Evolutionary conservation across 2,888 invertebrate genomes (phyloP).

Genomic region (Stomorhina lunata): DNA sequence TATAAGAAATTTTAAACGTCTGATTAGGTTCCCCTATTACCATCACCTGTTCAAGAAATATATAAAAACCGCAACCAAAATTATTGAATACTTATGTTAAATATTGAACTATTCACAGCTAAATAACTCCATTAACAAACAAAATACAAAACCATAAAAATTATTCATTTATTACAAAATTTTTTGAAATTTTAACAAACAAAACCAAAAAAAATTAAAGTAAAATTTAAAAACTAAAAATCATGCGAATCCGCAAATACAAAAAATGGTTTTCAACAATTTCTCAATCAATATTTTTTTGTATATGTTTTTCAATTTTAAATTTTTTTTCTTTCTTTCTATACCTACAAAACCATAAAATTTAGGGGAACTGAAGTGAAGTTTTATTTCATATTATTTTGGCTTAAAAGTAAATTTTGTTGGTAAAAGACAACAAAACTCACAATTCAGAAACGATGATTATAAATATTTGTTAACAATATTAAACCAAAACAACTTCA

Average conservation of each 20-base stretch:
- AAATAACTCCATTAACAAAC: not conserved
- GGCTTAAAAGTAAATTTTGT: not conserved
- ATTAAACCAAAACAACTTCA: not conserved
- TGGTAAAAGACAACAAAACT: not conserved
- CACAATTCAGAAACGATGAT: conserved; percentile 1
- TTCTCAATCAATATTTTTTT: not conserved
- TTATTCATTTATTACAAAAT: not conserved
- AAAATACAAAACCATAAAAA: not conserved
- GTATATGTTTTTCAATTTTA: too few relatives aligned
- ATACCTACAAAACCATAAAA: not conserved
- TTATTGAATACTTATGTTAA: not conserved
- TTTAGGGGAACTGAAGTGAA: not conserved
- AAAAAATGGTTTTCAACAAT: conserved; percentile 11
- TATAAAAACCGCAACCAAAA: not conserved
- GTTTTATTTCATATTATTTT: not conserved
- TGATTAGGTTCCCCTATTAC: too few relatives aligned
- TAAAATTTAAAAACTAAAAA: not conserved
- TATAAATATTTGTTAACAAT: conserved; percentile 30
- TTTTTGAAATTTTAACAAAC: not conserved
- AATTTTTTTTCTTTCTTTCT: not conserved
- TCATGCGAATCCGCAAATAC: not conserved
- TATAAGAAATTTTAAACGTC: too few relatives aligned
- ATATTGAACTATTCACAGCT: not conserved
- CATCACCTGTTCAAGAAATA: not conserved
- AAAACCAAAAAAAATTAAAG: not conserved